Conservation (phyloP, 1,140 invertebrate species). For the Brachionus rotundiformis region DNA sequence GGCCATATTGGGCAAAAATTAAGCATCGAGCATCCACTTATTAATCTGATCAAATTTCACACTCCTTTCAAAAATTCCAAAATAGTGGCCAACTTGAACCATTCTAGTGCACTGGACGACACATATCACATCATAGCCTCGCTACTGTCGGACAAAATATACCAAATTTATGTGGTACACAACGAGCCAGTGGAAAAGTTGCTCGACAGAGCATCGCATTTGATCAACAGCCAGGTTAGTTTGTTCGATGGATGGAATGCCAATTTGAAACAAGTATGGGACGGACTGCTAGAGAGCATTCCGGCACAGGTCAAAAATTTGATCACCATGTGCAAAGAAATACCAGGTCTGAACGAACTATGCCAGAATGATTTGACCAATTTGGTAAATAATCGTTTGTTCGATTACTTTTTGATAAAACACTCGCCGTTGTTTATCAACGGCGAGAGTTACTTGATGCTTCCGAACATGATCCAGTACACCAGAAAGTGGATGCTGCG, state of each 20-base stretch:
- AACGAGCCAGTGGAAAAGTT: not conserved
- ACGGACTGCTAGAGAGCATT: constrained; percentile 16
- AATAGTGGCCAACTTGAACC: not conserved
- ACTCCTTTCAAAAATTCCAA: constrained; percentile 1
- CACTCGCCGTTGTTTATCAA: constrained; percentile 23
- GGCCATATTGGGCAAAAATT: no score
- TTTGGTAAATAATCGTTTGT: constrained; percentile 48
- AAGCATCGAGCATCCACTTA: not conserved
- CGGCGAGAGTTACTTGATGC: constrained; percentile 32
- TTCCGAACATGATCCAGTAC: constrained; percentile 37
- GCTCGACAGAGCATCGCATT: not conserved
- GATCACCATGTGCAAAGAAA: not conserved
- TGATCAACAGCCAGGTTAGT: not conserved
- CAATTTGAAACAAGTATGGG: constrained; percentile 26
- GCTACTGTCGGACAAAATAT: not conserved
- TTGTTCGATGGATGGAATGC: not conserved
- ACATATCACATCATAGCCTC: not conserved
- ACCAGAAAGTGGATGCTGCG: constrained; percentile 13
- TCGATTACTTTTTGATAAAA: constrained; percentile 46
- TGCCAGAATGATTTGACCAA: constrained; percentile 18
- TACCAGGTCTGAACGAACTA: constrained; percentile 36
- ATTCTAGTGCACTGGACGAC: not conserved
- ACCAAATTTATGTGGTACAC: not conserved
- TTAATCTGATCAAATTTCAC: not conserved
- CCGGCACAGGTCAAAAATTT: constrained; percentile 24